Evolutionary conservation across 2,888 invertebrate genomes (phyloP).

Genomic region (Apodemia duryi): DNA sequence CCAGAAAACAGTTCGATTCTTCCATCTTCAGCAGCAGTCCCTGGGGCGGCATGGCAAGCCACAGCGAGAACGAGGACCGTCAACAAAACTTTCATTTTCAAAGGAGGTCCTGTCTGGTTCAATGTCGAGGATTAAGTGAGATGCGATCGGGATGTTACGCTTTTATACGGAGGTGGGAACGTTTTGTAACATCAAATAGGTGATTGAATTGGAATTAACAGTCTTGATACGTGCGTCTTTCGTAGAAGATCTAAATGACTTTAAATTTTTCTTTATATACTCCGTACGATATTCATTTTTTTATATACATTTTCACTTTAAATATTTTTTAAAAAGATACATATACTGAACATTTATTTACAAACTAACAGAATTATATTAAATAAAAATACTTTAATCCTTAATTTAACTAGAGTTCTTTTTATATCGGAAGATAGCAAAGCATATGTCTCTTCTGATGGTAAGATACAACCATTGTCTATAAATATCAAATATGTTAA

Average conservation of each 20-base stretch:
- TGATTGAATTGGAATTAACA: slow-evolving; percentile 24
- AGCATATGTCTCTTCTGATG: no score
- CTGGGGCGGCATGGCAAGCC: slow-evolving; percentile 60
- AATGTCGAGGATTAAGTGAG: slow-evolving; percentile 54
- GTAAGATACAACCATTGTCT: no score
- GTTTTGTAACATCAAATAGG: slow-evolving; percentile 28
- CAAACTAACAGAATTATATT: no score
- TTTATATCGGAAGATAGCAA: no score
- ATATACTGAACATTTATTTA: no score
- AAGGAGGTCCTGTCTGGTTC: slow-evolving; percentile 42
- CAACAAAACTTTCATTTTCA: slow-evolving; percentile 62
- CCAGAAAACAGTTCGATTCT: slow-evolving; percentile 64
- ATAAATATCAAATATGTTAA: no score
- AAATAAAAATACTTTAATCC: no score
- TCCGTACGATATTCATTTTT: no score
- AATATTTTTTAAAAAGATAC: no score
- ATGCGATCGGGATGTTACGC: slow-evolving; percentile 32
- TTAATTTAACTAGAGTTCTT: no score
- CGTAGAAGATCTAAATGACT: background rate
- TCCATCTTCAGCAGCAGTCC: slow-evolving; percentile 43
- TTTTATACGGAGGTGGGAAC: slow-evolving; percentile 36
- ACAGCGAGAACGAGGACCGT: slow-evolving; percentile 50
- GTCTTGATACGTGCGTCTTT: slow-evolving; percentile 45
- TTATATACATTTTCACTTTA: no score
- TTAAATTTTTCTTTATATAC: background rate